Percentiles rank a stretch among this genome's conserved stretches.
phyloP scores from a whole-genome alignment of 2,888 invertebrate species.

The Thalpophila matura region DNA sequence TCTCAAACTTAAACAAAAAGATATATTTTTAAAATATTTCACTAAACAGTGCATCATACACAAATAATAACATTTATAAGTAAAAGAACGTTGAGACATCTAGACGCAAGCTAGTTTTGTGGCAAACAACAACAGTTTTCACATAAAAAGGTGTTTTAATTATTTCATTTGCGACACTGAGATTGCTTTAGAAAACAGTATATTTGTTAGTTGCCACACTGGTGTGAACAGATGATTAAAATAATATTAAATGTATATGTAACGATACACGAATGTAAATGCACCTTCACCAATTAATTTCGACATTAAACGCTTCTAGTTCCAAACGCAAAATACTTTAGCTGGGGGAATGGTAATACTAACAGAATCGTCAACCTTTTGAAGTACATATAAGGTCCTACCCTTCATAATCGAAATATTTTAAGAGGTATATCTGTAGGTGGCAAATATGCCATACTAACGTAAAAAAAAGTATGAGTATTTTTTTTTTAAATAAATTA shows the following conservation, averaged over 20 bases:
- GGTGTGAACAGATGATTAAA: slow-evolving; percentile 43
- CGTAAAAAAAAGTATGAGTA: no score
- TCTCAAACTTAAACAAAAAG: slow-evolving; percentile 35
- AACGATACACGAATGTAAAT: slow-evolving; percentile 76
- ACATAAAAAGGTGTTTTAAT: not conserved
- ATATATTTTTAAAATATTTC: slow-evolving; percentile 19
- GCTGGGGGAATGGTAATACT: slow-evolving; percentile 43
- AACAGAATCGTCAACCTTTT: no score
- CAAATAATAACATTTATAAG: slow-evolving; percentile 61
- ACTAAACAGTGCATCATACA: slow-evolving; percentile 31
- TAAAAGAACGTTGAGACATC: slow-evolving; percentile 39
- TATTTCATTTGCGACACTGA: slow-evolving; percentile 16
- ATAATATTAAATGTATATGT: slow-evolving; percentile 56
- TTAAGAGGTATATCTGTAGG: no score
- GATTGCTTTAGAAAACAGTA: slow-evolving; percentile 4
- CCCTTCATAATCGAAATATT: no score
- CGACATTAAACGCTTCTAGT: slow-evolving; percentile 66
- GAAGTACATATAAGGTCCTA: no score
- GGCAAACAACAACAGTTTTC: slow-evolving; percentile 24
- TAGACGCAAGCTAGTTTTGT: slow-evolving; percentile 27
- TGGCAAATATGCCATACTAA: no score
- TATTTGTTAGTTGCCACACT: slow-evolving; percentile 35
- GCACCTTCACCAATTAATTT: slow-evolving; percentile 82
- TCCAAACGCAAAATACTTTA: slow-evolving; percentile 56
- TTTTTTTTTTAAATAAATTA: not conserved